phyloP scores from a whole-genome alignment of 2,888 invertebrate genomes.

The Leptogaster cylindrica region DNA sequence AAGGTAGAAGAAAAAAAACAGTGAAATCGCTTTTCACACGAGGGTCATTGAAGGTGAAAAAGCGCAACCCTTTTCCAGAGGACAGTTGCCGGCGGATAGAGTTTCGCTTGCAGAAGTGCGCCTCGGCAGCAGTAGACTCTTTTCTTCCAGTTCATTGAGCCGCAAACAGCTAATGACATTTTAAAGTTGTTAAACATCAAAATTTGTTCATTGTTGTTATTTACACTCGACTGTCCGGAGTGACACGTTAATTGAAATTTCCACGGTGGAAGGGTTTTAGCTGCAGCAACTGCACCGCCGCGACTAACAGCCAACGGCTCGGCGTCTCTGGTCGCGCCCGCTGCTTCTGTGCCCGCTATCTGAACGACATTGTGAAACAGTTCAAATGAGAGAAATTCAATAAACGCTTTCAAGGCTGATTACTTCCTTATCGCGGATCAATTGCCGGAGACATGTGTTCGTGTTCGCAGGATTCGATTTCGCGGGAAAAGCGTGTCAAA shows the following conservation, averaged over 20 bases:
- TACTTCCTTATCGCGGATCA: conserved; percentile 17
- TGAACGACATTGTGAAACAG: too few relatives aligned
- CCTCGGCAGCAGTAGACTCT: conserved; percentile 1
- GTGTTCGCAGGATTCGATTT: conserved; percentile 35
- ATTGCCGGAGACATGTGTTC: conserved; percentile 39
- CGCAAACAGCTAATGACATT: conserved; percentile 29
- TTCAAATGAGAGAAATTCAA: too few relatives aligned
- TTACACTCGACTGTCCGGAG: conserved; percentile 13
- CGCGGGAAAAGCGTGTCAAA: conserved; percentile 42
- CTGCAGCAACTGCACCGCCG: not conserved
- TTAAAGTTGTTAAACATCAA: conserved; percentile 38
- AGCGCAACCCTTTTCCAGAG: conserved; percentile 20
- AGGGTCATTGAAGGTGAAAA: conserved; percentile 5
- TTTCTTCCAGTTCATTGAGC: conserved; percentile 36
- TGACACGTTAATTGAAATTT: conserved; percentile 4
- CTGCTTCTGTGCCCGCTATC: too few relatives aligned
- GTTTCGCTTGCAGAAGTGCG: too few relatives aligned
- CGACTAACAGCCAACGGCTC: not conserved
- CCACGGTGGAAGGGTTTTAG: conserved; percentile 11
- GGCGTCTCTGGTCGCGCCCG: too few relatives aligned
- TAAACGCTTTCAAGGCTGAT: too few relatives aligned
- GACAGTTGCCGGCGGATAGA: not conserved
- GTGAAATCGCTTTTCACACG: not conserved
- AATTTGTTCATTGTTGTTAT: conserved; percentile 26
- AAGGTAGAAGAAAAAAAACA: not conserved